phyloP scores from a whole-genome alignment of 2,888 invertebrate genomes.

The Ariolimax columbianus region DNA sequence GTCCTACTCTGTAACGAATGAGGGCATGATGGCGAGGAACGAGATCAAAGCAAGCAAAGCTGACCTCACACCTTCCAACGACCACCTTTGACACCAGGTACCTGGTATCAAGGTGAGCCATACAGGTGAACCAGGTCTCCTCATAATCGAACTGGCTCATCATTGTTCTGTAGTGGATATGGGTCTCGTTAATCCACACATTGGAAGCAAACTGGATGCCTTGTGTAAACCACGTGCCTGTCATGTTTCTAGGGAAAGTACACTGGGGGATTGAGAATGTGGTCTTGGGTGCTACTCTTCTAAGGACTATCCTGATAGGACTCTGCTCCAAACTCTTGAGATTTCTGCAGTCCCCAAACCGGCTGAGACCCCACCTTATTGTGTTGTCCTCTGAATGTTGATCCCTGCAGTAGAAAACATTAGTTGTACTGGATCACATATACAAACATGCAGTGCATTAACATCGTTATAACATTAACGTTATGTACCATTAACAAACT shows the following conservation, averaged over 20 bases:
- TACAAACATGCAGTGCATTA: too few species aligned
- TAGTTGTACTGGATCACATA: too few species aligned
- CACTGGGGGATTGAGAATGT: constrained; percentile 86
- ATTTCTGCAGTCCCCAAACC: constrained; percentile 90
- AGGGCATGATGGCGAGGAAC: constrained; percentile 96
- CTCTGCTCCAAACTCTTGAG: constrained; percentile 95
- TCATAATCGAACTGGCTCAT: constrained; percentile 87
- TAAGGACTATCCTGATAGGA: constrained; percentile 70
- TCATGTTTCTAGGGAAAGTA: constrained; percentile 93
- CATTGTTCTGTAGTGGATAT: constrained; percentile 95
- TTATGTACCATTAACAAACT: too few species aligned
- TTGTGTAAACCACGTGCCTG: constrained; percentile 97
- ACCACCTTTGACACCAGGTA: constrained; percentile 97
- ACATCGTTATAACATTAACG: too few species aligned
- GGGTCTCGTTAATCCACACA: constrained; percentile 91
- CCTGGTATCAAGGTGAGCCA: constrained; percentile 92
- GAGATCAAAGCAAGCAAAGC: constrained; percentile 97
- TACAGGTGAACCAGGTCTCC: constrained; percentile 94
- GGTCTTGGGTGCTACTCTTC: constrained; percentile 69
- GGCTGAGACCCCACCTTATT: constrained; percentile 73
- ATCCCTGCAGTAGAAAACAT: constrained; percentile 55
- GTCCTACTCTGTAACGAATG: constrained; percentile 86
- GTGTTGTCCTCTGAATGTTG: constrained; percentile 75
- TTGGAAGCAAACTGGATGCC: constrained; percentile 96
- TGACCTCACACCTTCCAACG: constrained; percentile 97